Evolutionary conservation across 1,140 invertebrate species (phyloP), one percentile per base, ranked within the genome.

Genomic region (Hormaphis cornu): DNA sequence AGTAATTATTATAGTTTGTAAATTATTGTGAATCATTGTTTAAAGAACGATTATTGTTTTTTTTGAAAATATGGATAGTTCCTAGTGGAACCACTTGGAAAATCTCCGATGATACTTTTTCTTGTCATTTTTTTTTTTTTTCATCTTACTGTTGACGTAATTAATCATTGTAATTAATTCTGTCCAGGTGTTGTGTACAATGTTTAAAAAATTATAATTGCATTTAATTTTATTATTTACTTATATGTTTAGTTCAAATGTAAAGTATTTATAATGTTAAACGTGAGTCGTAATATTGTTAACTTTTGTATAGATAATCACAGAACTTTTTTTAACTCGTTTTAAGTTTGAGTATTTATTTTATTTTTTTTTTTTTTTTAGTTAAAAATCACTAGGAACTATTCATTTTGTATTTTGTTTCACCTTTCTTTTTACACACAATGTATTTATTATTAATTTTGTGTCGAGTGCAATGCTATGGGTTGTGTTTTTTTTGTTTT

Each of bases 381-480:
- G 22, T 58, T 40, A 14, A 16, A 58, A 24, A 24, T 58, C 54
- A 40, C 54, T 58, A 58, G 35, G 54, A 40, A 58, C 54, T 58
- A 58, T 58, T 58, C 54, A 58, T 40, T 58, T 58, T 54, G 28
- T 54, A 54, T 35, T 54, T 24, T 35, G 12, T 33, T 54, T 54
- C 40, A 22, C 22, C 40, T 58, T 37, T 58, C 20, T 58, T 58
- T 58, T 37, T 58, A 58, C 20, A 58, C n/a, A 35, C 40, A 50
- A 48, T 66, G 48, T 48, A 66, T 66, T 66, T 66, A 66, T 66
- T 42, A 26, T 44, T 61, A 20, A 30, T 66, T 66, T 30, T 20
- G n/a, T 63, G 58, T 46, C 26, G 42, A 66, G 61, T 66, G 61
- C 61, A 66, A 66, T 66, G 61, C 61, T 66, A 66, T 63, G 30